A percentile compares a stretch with the other conserved stretches of the same genome.
Conservation (phyloP, 2,113 vertebrate genomes). For the Triplophysa tibetana region DNA sequence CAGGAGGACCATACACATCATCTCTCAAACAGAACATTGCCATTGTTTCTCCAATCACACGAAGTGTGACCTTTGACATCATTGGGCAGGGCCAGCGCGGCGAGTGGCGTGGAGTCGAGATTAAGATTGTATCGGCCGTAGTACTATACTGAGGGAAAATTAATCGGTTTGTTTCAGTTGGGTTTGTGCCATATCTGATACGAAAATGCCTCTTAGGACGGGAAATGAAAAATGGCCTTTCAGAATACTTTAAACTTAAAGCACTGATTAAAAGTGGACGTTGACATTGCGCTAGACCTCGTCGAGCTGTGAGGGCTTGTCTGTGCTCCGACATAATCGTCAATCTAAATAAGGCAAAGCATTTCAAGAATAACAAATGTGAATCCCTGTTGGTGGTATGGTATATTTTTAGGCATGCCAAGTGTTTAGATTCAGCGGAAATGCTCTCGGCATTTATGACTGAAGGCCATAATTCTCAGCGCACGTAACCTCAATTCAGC, state of each 20-base stretch:
- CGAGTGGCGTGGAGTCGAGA: conserved; percentile 56
- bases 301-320: background rate
- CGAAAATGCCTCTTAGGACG: conserved; percentile 62
- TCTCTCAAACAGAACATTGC: conserved; percentile 55
- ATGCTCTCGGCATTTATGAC: background rate
- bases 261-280: conserved; percentile 60
- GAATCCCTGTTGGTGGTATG: background rate
- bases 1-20: conserved; percentile 58
- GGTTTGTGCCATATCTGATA: conserved; percentile 65
- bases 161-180: conserved; percentile 69
- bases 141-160: conserved; percentile 33
- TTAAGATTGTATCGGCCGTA: conserved; percentile 54
- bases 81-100: conserved; percentile 51
- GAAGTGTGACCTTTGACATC: conserved; percentile 46
- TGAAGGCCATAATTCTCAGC: background rate
- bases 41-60: conserved; percentile 56
- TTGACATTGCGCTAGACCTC: conserved; percentile 13
- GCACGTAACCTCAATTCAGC: conserved; percentile 19
- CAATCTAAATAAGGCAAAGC: background rate
- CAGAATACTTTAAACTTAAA: conserved; percentile 57
- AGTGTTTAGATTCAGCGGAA: conserved; percentile 16
- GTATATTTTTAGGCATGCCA: conserved; percentile 2
- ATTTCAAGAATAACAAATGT: background rate
- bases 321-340: background rate
- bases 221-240: conserved; percentile 72